Base-by-base conservation (phyloP, 2,888 invertebrate genomes). In the Ametastegia equiseti region DNA sequence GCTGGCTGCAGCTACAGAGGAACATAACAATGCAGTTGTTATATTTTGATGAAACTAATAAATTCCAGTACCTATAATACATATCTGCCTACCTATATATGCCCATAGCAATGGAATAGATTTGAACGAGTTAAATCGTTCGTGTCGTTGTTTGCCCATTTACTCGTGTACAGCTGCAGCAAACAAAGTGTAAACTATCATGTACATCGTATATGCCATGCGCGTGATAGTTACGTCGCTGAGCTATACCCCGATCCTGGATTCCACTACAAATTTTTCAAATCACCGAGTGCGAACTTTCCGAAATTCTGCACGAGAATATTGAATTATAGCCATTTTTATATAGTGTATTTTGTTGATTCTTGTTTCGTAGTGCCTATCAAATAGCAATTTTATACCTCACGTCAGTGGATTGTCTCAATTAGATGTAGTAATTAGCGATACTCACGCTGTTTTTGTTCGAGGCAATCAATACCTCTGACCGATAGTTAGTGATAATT, bases 91-190 rank as follows among this genome's bases (percentile, higher is more conserved):
- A n/a, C n/a, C n/a, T n/a, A n/a, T n/a, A n/a, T n/a, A n/a, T n/a
- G n/a, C n/a, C n/a, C n/a, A n/a, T 67, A 78, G 27, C 27, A 71
- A 82, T 83, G 78, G 80, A 81, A 84, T 86, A 73, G 60, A 84
- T 83, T 79, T 50, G 65, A 50, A 45, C 80, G 47, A 82, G 82
- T 85, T 85, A 81, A 84, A 84, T 83, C 83, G 81, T 60, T 80
- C 69, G 82, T 67, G 39, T 81, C 80, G 82, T 83, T 84, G 83
- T 87, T 85, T 81, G 81, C 80, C 79, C 81, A 84, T 84, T 85
- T 77, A 45, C 27, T 33, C 50, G 27, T 45, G 30, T 60, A 60
- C 60, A 60, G 60, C 27, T 63, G 30, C n/a, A 63, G 6, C 13
- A 15, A 15, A 63, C 30, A 63, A 63, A 63, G 63, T 63, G 27